phyloP scores from a whole-genome alignment of 1,140 invertebrate genomes.

The Idris sp. region DNA sequence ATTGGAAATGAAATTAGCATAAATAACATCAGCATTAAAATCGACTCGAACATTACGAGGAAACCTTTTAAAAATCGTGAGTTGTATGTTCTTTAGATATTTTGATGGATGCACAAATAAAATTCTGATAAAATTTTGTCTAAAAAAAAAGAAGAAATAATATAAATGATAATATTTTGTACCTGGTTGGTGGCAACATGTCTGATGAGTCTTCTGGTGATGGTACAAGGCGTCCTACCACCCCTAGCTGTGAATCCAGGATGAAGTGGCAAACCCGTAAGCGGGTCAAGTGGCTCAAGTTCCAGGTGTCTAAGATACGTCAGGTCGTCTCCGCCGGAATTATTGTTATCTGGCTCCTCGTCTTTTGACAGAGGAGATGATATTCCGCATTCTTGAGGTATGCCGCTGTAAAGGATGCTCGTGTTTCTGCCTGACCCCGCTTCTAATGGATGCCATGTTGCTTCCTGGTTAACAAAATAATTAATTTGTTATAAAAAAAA shows the following conservation, averaged over 20 bases:
- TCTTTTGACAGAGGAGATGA: constrained; percentile 73
- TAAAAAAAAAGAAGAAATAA: no score
- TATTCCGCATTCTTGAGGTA: constrained; percentile 72
- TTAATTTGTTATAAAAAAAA: background rate
- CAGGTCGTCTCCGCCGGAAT: constrained; percentile 76
- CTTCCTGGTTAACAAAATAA: constrained; percentile 70
- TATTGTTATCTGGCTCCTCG: constrained; percentile 76
- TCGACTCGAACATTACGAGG: no score
- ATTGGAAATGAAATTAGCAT: no score
- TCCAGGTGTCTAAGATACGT: constrained; percentile 87
- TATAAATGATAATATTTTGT: no score
- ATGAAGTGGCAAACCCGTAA: constrained; percentile 69
- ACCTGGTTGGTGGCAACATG: constrained; percentile 72
- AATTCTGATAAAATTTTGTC: no score
- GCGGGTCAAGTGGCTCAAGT: constrained; percentile 82
- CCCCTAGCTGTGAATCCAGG: constrained; percentile 76
- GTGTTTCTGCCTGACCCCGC: constrained; percentile 73
- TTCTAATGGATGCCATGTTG: constrained; percentile 78
- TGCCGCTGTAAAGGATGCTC: constrained; percentile 70
- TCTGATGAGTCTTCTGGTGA: constrained; percentile 82
- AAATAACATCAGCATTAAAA: no score
- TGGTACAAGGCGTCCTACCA: constrained; percentile 90
- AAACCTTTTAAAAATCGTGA: no score
- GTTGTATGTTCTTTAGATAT: no score
- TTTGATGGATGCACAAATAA: no score